Evolutionary conservation across 2,797 vertebrate genomes (phyloP), one percentile per base, ranked within the genome.

Genomic region (Emys orbicularis): DNA sequence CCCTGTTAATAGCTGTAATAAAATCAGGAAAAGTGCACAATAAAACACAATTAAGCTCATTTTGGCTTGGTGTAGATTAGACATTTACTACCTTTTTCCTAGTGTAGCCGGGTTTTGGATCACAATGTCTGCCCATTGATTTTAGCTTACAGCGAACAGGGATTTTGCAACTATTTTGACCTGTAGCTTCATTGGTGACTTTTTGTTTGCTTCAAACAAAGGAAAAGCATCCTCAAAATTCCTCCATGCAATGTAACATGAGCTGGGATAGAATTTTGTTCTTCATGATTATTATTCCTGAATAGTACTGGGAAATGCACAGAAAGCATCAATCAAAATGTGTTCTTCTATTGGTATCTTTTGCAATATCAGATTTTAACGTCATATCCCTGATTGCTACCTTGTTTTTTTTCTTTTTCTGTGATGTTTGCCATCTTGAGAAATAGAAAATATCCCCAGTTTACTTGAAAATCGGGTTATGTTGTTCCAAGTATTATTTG

Each of bases 141-240:
- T 95, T 89, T 90, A 81, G 41, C 87, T 93, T 87, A 57, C 7
- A 65, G 18, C 85, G 34, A 77, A 29, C 56, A 81, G 84, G 56
- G 27, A 8, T 37, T 27, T 79, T 87, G 59, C 87, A 89, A 85
- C 90, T 89, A 41, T 85, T 95, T 85, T 89, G 84, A 92, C 41
- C 61, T 92, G 85, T 80, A 61, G 47, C 37, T 83, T 83, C 59
- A 81, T 85, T 52, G 18, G 18, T 37, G 65, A 19, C 65, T 37
- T 87, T 86, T 76, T 82, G 57, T 90, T 92, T 86, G 11, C 87
- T 86, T 76, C 79, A 89, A 91, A 93, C 53, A 84, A 96, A 90
- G 83, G 13, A 57, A 47, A 57, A 19, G 65, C 19, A 41, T 50
- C 49, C 10, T 41, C 19, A 41, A 47, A 84, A 83, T 85, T 88